A percentile compares a stretch with the other conserved stretches of the same genome.
These are phyloP conservation scores for Lagorchestes hirsutus DNA, from an alignment of 2,797 vertebrate genomes.

Conservation along the genomic window DNA sequence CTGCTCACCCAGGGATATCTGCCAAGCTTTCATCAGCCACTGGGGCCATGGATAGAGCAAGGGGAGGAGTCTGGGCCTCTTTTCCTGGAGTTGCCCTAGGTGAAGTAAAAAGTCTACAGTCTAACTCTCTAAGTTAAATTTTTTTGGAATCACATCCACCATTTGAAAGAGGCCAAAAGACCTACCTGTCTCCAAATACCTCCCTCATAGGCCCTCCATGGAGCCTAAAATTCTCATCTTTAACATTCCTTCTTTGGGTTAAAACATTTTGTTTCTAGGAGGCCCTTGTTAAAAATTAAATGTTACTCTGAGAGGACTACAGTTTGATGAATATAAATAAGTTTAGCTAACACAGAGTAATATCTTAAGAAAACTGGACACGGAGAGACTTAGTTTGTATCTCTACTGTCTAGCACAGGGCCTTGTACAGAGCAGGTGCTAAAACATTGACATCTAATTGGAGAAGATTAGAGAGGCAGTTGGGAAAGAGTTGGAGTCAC, in stretches of 20 bases:
- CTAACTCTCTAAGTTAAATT: too few species aligned
- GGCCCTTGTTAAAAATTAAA: background rate
- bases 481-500: background rate
- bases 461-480: background rate
- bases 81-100: conserved; percentile 42
- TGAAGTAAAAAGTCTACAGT: conserved; percentile 3
- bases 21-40: conserved; percentile 63
- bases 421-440: background rate
- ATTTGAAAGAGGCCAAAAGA: background rate
- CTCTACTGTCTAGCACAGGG: background rate
- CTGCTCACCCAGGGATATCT: conserved; percentile 62
- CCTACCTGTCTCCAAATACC: background rate
- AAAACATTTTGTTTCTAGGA: background rate
- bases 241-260: conserved; percentile 17
- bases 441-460: background rate
- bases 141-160: background rate
- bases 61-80: conserved; percentile 30
- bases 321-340: background rate
- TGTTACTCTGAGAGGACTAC: background rate
- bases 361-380: background rate
- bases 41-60: conserved; percentile 63
- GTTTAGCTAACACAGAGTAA: background rate
- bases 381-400: conserved; percentile 12
- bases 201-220: background rate
- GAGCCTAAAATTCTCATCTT: conserved; percentile 24